Conservation (phyloP, 2,888 invertebrate species). For the Plebejus anna region DNA sequence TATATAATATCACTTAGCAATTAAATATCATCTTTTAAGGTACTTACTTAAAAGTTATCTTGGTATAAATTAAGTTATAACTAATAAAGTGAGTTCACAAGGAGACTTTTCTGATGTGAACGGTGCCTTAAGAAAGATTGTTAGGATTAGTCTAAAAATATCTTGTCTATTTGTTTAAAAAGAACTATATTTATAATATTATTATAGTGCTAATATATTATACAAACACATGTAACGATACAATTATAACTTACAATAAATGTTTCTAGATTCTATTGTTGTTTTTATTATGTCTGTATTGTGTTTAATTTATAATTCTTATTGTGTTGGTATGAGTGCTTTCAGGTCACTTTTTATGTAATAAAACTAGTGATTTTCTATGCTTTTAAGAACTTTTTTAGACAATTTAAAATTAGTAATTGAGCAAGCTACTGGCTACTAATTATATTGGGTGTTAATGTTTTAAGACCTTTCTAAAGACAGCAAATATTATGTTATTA, state of each 20-base stretch:
- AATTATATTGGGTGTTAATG: not conserved
- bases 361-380: not conserved
- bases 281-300: not conserved
- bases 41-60: no score
- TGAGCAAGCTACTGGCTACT: no score
- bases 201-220: not conserved
- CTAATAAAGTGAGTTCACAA: no score
- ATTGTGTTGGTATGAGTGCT: not conserved
- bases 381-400: not conserved
- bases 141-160: no score
- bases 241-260: not conserved
- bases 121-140: no score
- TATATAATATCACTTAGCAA: no score
- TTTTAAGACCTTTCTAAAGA: not conserved
- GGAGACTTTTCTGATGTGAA: no score
- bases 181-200: no score
- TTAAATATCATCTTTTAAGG: no score
- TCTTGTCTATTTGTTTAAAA: no score
- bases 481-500: not conserved
- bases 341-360: not conserved
- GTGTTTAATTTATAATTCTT: conserved; percentile 18
- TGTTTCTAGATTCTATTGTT: conserved; percentile 4
- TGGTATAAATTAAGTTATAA: no score
- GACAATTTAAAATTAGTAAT: not conserved
- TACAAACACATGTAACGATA: not conserved